These are phyloP conservation scores for Hofmannophila pseudospretella DNA, from an alignment of 2,888 invertebrate genomes.

Conservation along the genomic window DNA sequence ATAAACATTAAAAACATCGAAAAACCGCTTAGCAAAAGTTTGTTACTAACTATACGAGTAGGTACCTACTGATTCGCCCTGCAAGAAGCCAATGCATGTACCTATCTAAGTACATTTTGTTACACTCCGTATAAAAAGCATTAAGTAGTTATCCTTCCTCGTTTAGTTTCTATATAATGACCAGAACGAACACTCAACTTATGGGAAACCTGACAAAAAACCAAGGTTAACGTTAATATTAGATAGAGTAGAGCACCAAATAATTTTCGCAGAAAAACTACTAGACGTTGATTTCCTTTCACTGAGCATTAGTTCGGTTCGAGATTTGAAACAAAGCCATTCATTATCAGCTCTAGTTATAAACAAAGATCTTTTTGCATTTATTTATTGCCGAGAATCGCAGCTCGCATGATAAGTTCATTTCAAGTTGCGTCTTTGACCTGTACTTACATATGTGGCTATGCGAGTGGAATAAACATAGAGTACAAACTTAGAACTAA, in stretches of 20 bases:
- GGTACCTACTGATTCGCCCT: too few species aligned
- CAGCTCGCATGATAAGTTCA: constrained; percentile 50
- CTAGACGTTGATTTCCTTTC: constrained; percentile 43
- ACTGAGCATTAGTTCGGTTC: constrained; percentile 28
- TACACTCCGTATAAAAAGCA: too few species aligned
- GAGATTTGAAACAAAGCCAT: constrained; percentile 35
- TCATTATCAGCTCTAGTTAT: constrained; percentile 17
- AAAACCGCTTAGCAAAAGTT: too few species aligned
- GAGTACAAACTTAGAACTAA: constrained; percentile 2
- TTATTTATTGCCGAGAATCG: constrained; percentile 35
- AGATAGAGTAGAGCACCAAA: constrained; percentile 36
- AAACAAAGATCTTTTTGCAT: constrained; percentile 42
- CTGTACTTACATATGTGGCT: constrained; percentile 29
- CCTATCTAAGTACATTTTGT: too few species aligned
- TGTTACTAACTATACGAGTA: too few species aligned
- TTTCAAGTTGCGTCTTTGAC: constrained; percentile 40
- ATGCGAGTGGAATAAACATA: constrained; percentile 14
- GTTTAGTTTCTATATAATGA: too few species aligned
- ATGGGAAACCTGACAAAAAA: constrained; percentile 27
- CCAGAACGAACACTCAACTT: constrained; percentile 1
- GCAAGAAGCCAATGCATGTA: too few species aligned
- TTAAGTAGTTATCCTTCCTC: too few species aligned
- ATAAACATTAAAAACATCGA: too few species aligned
- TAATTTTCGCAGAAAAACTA: constrained; percentile 24
- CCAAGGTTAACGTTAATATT: constrained; percentile 47